These are phyloP conservation scores for Chrysoperla carnea DNA, from an alignment of 1,140 invertebrate genomes.

Conservation along the genomic window DNA sequence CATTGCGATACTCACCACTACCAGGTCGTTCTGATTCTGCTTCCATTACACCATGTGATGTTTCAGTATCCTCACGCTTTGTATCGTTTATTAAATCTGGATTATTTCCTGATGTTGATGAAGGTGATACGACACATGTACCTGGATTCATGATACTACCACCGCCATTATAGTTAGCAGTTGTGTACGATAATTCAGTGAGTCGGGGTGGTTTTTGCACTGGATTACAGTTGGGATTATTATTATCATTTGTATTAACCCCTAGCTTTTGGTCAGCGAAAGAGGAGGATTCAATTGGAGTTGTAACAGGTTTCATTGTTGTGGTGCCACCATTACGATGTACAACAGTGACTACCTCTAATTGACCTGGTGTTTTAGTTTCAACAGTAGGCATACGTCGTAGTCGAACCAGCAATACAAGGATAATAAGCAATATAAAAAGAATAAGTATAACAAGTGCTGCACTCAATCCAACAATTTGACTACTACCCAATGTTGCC, in stretches of 20 bases:
- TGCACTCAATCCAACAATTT: conserved; percentile 70
- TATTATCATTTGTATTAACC: conserved; percentile 16
- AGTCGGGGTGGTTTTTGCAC: conserved; percentile 47
- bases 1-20: conserved; percentile 50
- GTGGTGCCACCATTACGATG: conserved; percentile 27
- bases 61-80: conserved; percentile 30
- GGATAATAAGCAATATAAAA: conserved; percentile 52
- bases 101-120: conserved; percentile 52
- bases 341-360: conserved; percentile 46
- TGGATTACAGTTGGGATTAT: conserved; percentile 37
- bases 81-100: conserved; percentile 71
- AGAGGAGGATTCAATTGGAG: conserved; percentile 27
- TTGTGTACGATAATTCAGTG: conserved; percentile 41
- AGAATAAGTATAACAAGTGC: conserved; percentile 63
- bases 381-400: conserved; percentile 48
- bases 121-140: conserved; percentile 43
- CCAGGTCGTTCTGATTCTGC: conserved; percentile 22
- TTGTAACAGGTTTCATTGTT: conserved; percentile 23
- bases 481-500: conserved; percentile 60
- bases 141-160: conserved; percentile 39
- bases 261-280: conserved; percentile 20
- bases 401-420: conserved; percentile 51
- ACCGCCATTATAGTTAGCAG: conserved; percentile 37
- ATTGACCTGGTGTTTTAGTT: conserved; percentile 52
- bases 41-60: conserved; percentile 9